Base-by-base conservation (phyloP, 2,888 invertebrate genomes). In the Morpho helenor region DNA sequence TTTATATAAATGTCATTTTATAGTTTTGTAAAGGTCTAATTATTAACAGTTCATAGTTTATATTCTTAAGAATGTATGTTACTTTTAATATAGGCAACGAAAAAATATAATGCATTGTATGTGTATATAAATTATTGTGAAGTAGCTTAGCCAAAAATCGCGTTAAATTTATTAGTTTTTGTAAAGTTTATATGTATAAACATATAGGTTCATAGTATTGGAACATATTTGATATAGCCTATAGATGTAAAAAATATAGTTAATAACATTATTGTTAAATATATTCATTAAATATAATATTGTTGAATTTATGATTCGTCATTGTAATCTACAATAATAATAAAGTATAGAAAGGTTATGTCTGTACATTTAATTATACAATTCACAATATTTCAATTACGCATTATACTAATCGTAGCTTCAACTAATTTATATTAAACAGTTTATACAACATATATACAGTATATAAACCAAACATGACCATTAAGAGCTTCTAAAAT, bases 261-360 rank as follows among this genome's bases (percentile, higher is more conserved):
- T 74, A 76, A 81, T 75, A 77, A 76, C 82, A 80, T 84, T 85
- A 88, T 80, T 87, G 89, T 88, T 89, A 85, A 82, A 69, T 78
- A 45, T 45, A 45, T 45, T 45, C 6, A 45, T 45, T 45, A 43
- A 43, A 43, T 52, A 85, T 78, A 79, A 81, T 77, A 87, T 82
- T 88, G 87, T 87, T 87, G 72, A 84, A 88, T 82, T 87, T 80
- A 82, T 83, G 68, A 73, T 76, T 74, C 75, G 76, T 80, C 66
- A 84, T 82, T 81, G 75, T 84, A 78, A 82, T 76, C 72, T 76
- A 61, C 61, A 61, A 60, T 66, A 70, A 73, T 67, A 62, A 61
- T 64, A 56, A 56, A 57, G 54, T 50, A 55, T 54, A 52, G 31
- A 52, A 67, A 7, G 41, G 53, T 46, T n/a, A 47, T 47, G 53